Evolutionary conservation across 2,113 vertebrate genomes (phyloP), one percentile per base, ranked within the genome.

Genomic region (Coreoperca whiteheadi): DNA sequence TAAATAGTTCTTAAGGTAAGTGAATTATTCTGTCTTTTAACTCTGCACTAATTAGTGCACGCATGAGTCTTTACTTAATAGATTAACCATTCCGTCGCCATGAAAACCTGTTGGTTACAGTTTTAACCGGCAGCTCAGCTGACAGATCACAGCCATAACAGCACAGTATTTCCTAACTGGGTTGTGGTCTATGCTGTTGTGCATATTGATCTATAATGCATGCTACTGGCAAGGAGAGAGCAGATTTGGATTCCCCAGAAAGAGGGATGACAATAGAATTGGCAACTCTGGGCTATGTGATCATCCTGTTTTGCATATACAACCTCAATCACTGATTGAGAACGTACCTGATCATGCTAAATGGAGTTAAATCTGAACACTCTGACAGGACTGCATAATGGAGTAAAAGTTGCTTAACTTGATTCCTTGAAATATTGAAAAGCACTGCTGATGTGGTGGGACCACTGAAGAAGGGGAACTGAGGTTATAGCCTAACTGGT

Each of bases 171-270:
- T 77, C 77, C 64, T 79, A 67, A 81, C 59, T 74, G 61, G 70
- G 74, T 37, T 68, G 71, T 59, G 54, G 69, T 34, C 79, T 68
- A 48, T 46, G 67, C 74, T 64, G 50, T 67, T 69, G 60, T 69
- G 69, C 65, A 85, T 88, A 85, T 90, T 88, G 86, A 90, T 92
- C 82, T 77, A 81, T 87, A 89, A 90, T 87, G 84, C 80, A 90
- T 85, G 75, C 46, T 60, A 56, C 78, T 82, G 77, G 74, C 66
- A 57, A 65, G 59, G 78, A 77, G 80, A 85, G 60, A 73, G 76
- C 73, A 66, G n/a, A 88, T 78, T 41, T 81, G 61, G 81, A 84
- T 85, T 87, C 83, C 79, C 59, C 75, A 61, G 77, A 75, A 86
- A 79, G 61, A 85, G n/a, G 37, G 59, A 86, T 87, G 84, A 82